Evolutionary conservation across 2,797 vertebrate genomes (phyloP).

Genomic region (Emys orbicularis): DNA sequence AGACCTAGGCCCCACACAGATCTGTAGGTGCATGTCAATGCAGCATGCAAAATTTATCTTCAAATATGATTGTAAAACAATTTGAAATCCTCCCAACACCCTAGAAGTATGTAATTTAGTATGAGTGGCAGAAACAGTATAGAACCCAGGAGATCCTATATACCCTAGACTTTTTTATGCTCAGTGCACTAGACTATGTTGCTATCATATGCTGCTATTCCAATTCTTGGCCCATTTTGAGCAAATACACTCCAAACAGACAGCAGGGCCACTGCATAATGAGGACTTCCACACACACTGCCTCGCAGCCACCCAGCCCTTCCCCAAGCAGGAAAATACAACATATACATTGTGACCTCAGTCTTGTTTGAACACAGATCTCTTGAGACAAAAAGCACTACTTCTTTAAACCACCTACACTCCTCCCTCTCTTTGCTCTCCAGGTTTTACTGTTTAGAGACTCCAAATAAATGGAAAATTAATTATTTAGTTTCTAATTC

Average conservation of each 20-base stretch:
- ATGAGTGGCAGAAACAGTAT: neutral
- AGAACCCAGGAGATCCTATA: rapidly evolving
- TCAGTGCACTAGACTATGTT: rapidly evolving
- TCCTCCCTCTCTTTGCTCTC: neutral
- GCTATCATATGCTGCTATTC: neutral
- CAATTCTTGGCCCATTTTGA: neutral
- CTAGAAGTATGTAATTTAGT: neutral
- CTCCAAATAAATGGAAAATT: slow-evolving; percentile 65
- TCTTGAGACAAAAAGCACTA: neutral
- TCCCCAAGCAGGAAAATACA: neutral
- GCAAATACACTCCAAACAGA: neutral
- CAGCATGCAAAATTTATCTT: neutral
- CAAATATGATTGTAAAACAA: neutral
- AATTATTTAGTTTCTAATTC: slow-evolving; percentile 65
- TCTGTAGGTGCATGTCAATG: neutral
- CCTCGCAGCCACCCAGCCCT: neutral
- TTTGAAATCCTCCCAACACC: neutral
- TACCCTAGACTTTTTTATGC: neutral
- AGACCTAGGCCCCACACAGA: neutral
- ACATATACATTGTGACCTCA: neutral
- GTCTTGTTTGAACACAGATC: neutral
- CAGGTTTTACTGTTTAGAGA: slow-evolving; percentile 51
- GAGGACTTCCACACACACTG: rapidly evolving
- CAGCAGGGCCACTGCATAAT: rapidly evolving
- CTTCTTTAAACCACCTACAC: neutral